Base-by-base conservation (phyloP, 2,888 invertebrate species). In the Anagyrus pseudococci region DNA sequence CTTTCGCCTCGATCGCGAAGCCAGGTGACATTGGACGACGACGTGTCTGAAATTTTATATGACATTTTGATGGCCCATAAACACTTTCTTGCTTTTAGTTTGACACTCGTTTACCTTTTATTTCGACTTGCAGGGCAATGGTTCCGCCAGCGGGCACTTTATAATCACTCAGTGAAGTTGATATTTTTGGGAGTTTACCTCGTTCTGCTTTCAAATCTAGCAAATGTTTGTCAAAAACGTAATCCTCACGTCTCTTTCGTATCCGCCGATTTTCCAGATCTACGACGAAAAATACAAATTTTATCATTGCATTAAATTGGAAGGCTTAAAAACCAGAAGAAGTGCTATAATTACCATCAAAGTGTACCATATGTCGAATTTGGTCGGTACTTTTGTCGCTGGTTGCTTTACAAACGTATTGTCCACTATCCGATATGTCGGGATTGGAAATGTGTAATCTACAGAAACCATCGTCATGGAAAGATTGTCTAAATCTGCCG, bases 121-220 rank as follows among this genome's bases (percentile, higher is more conserved):
- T 88, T 79, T 92, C 90, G 0, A 93, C 91, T 77, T 93, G 92
- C 20, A 94, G 85, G 2, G 92, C 93, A 65, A 92, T 88, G 0
- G 92, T 91, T 40, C 93, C 93, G 0, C 93, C 93, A 62, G 84
- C 83, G 3, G 89, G 87, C 0, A 93, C 91, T 58, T 87, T 86
- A 73, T 89, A 88, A 74, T 92, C 91, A 0, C 87, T 86, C 23
- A 92, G 79, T 0, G 89, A 86, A 63, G 85, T 86, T 0, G 88
- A 84, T 71, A 92, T 89, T 72, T 88, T 87, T 1, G 92, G 92
- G 67, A 87, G 67, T 54, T 62, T 70, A 15, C 73, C 73, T 7
- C 66, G 68, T 56, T 68, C 71, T 33, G 41, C 62, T 8, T 58
- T 37, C 7, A 59, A 67, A 47, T 10, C 17, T 13, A 60, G 26